These are phyloP conservation scores for Heterodera schachtii DNA, from an alignment of 1,140 invertebrate genomes.

Conservation along the genomic window DNA sequence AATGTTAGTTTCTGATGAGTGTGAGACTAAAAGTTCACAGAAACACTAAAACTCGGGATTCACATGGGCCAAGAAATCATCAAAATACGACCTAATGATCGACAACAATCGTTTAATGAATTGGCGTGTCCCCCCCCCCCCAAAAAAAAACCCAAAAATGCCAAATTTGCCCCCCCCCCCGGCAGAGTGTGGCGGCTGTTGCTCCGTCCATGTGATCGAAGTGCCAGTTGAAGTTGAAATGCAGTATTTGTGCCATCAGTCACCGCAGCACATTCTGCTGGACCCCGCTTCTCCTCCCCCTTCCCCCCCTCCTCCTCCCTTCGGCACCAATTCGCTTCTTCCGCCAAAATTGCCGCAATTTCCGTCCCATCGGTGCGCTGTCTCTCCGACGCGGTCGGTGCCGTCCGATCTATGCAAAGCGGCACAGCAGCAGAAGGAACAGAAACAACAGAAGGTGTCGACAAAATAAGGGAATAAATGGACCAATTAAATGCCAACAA, in stretches of 20 bases:
- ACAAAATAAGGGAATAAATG: too few species aligned
- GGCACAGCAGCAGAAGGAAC: not conserved
- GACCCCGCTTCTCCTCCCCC: too few species aligned
- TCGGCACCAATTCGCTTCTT: not conserved
- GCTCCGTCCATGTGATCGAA: constrained; percentile 13
- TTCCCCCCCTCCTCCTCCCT: too few species aligned
- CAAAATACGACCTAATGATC: too few species aligned
- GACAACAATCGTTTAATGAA: too few species aligned
- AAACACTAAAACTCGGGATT: too few species aligned
- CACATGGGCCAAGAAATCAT: too few species aligned
- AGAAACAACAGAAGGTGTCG: not conserved
- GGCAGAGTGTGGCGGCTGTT: constrained; percentile 1
- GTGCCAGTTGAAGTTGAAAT: constrained; percentile 26
- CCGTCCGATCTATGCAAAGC: constrained; percentile 10
- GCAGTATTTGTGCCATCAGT: constrained; percentile 7
- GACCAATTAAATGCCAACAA: too few species aligned
- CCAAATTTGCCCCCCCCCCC: not conserved
- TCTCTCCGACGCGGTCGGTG: constrained; percentile 1
- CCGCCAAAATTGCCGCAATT: not conserved
- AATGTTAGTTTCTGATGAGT: too few species aligned
- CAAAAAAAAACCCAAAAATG: not conserved
- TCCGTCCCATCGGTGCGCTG: not conserved
- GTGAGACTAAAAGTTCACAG: too few species aligned
- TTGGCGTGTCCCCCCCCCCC: too few species aligned
- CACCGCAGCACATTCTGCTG: not conserved